Base-by-base conservation (phyloP, 2,888 invertebrate genomes). In the Xestia rhomboidea region DNA sequence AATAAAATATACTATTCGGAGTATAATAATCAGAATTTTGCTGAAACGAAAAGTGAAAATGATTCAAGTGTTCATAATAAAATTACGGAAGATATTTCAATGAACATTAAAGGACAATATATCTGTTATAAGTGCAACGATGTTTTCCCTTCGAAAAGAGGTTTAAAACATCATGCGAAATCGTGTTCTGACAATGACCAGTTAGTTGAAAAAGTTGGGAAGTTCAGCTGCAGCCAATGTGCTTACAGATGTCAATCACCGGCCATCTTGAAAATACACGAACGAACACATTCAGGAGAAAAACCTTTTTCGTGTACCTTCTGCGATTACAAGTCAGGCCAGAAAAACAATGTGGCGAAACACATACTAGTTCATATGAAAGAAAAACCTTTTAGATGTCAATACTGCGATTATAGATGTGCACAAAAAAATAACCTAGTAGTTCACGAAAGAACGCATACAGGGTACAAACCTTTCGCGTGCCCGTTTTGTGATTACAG, bases 331-430 rank as follows among this genome's bases (percentile, higher is more conserved):
- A 97, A 97, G 83, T 97, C 97, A 0, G 97, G 97, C 0, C 97
- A 97, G 74, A 97, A 97, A 76, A 97, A 97, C 62, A 97, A 97
- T 60, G 97, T 97, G 0, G 96, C 96, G 0, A 97, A 97, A 90
- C 97, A 97, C n/a, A 95, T 97, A 8, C 76, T 97, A 27, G 96
- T 97, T 0, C 97, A 97, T 64, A 97, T 96, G 96, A 97, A 97
- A 68, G 96, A 97, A 70, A 97, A 97, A 82, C 97, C 97, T 0
- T 97, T 95, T 54, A 87, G 94, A 0, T 97, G 97, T 79, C 96
- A 97, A 13, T 97, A 95, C 49, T 97, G 97, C n/a, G 96, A 96
- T 0, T 97, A 97, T 38, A 85, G 95, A 1, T 97, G 97, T 64
- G 97, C 97, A 0, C 97, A 97, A 71, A 97, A 97, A 57, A 97